Conservation (phyloP, 2,113 vertebrate genomes). For the Mesoclemmys tuberculata region DNA sequence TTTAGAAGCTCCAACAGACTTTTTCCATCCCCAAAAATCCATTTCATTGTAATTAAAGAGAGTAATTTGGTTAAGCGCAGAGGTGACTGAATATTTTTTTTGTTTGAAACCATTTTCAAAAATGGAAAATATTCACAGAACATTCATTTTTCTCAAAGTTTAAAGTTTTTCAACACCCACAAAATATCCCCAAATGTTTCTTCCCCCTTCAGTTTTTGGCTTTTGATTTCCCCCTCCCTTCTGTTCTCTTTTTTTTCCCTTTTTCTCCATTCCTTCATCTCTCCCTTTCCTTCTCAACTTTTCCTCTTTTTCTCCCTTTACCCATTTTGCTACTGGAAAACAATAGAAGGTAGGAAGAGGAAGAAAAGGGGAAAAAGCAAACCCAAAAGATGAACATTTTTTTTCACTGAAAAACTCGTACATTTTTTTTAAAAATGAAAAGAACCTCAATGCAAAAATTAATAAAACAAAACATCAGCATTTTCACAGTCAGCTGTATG, state of each 20-base stretch:
- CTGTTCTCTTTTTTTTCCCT: not conserved
- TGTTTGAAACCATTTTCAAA: not conserved
- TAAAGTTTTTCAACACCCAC: not conserved
- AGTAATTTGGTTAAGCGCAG: not conserved
- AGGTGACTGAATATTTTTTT: not conserved
- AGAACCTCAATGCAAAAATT: not conserved
- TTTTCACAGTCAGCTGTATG: not conserved
- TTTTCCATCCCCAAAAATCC: not conserved
- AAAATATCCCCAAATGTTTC: too few species aligned
- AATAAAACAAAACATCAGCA: not conserved
- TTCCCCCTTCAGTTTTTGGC: too few species aligned
- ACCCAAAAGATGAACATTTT: not conserved
- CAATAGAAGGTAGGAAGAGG: not conserved
- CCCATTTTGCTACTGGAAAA: not conserved
- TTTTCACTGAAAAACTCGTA: not conserved
- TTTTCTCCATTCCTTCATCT: not conserved
- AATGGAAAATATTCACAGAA: not conserved
- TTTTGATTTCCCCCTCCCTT: too few species aligned
- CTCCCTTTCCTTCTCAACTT: not conserved
- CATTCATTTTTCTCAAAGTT: not conserved
- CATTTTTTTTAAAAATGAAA: not conserved
- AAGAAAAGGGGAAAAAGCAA: fast-evolving
- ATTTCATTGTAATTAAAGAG: not conserved
- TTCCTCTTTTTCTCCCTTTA: not conserved
- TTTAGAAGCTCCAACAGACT: too few species aligned